These are phyloP conservation scores for Tenebrio molitor DNA, from an alignment of 1,140 invertebrate genomes.

Conservation along the genomic window DNA sequence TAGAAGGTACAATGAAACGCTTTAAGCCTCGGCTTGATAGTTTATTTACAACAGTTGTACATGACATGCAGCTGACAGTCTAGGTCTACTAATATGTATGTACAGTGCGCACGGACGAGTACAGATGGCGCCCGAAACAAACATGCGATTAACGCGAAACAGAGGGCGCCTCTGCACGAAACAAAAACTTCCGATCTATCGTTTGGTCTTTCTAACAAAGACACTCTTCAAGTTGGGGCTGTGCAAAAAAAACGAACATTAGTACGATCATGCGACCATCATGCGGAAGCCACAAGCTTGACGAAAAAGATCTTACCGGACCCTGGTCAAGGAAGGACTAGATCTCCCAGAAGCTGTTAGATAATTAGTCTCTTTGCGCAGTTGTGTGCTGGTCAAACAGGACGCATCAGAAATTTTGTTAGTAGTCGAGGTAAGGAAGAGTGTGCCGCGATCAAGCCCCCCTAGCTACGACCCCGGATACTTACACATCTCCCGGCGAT, in stretches of 20 bases:
- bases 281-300: neutral
- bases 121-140: neutral
- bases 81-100: neutral
- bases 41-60: conserved; percentile 25
- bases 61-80: neutral
- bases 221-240: conserved; percentile 19
- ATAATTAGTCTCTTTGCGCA: conserved; percentile 47
- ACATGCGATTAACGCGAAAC: conserved; percentile 16
- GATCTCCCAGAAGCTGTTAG: conserved; percentile 54
- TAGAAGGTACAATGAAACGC: conserved; percentile 62
- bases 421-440: conserved; percentile 10
- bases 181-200: conserved; percentile 11
- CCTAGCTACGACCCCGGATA: conserved; percentile 7
- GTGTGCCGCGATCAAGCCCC: too few relatives aligned
- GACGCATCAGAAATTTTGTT: conserved; percentile 3
- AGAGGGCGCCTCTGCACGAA: too few relatives aligned
- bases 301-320: conserved; percentile 57
- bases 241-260: conserved; percentile 28
- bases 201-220: conserved; percentile 12
- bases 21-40: neutral
- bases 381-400: conserved; percentile 23
- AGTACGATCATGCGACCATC: neutral
- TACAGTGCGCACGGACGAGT: neutral
- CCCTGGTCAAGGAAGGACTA: conserved; percentile 56
- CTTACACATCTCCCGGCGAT: conserved; percentile 66